Evolutionary conservation across 1,140 invertebrate species (phyloP).

Genomic region (Musca domestica): DNA sequence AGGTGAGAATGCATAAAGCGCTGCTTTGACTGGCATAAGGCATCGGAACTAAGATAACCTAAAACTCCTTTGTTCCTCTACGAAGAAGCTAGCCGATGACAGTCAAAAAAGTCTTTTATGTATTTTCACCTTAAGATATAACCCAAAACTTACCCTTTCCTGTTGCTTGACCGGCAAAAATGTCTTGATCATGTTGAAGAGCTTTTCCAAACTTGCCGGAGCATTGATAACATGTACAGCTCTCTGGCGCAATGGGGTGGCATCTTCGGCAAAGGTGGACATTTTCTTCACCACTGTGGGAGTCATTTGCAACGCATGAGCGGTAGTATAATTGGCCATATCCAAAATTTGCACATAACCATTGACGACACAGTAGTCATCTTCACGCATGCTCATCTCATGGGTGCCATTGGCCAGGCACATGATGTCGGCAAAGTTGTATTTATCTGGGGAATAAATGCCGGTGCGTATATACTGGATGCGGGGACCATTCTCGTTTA

Average conservation of each 20-base stretch:
- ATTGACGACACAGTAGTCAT: conserved; percentile 37
- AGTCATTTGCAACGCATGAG: conserved; percentile 55
- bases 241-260: conserved; percentile 55
- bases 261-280: conserved; percentile 54
- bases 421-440: conserved; percentile 34
- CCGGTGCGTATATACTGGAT: conserved; percentile 49
- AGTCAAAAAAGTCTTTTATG: too few species aligned
- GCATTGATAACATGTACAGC: conserved; percentile 56
- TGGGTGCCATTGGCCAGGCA: conserved; percentile 27
- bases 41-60: too few species aligned
- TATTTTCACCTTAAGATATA: too few species aligned
- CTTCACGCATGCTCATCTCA: conserved; percentile 34
- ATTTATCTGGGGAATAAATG: conserved; percentile 32
- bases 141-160: conserved; percentile 47
- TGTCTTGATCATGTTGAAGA: conserved; percentile 54
- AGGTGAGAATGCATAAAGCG: conserved; percentile 52
- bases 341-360: conserved; percentile 48
- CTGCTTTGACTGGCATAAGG: neutral
- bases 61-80: too few species aligned
- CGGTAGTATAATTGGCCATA: conserved; percentile 45
- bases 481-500: conserved; percentile 45
- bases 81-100: conserved; percentile 31
- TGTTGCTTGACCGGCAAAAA: conserved; percentile 56
- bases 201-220: conserved; percentile 54
- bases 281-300: conserved; percentile 55